Conservation (phyloP, 2,113 vertebrate species). For the Epinephelus lanceolatus region DNA sequence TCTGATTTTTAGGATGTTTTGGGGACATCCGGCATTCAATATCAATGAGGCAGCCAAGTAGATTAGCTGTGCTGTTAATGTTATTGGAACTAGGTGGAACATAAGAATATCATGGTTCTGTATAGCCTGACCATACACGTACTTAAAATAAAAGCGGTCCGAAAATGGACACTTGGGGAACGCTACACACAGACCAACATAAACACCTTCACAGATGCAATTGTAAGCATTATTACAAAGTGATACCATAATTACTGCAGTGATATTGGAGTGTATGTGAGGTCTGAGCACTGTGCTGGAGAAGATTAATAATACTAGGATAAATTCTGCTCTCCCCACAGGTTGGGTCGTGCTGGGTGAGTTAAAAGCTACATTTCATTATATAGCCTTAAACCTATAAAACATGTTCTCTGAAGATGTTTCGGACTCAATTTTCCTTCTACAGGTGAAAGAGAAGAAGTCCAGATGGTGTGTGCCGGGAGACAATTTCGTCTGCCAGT, state of each 20-base stretch:
- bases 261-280: neutral
- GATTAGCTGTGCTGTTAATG: neutral
- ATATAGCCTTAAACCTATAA: neutral
- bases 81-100: neutral
- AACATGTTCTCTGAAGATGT: neutral
- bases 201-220: neutral
- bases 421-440: neutral
- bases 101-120: neutral
- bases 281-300: neutral
- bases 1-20: neutral
- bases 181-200: neutral
- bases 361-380: conserved; percentile 23
- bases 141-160: neutral
- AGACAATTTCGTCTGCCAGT: conserved; percentile 78
- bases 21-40: neutral
- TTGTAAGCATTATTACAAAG: neutral
- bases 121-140: too few relatives aligned
- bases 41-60: neutral
- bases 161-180: neutral
- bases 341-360: conserved; percentile 65
- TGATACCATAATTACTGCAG: neutral
- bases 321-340: conserved; percentile 27
- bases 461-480: conserved; percentile 72
- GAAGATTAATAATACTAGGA: neutral
- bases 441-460: conserved; percentile 74